Evolutionary conservation across 1,140 invertebrate genomes (phyloP).

Genomic region (Thaumatotibia leucotreta): DNA sequence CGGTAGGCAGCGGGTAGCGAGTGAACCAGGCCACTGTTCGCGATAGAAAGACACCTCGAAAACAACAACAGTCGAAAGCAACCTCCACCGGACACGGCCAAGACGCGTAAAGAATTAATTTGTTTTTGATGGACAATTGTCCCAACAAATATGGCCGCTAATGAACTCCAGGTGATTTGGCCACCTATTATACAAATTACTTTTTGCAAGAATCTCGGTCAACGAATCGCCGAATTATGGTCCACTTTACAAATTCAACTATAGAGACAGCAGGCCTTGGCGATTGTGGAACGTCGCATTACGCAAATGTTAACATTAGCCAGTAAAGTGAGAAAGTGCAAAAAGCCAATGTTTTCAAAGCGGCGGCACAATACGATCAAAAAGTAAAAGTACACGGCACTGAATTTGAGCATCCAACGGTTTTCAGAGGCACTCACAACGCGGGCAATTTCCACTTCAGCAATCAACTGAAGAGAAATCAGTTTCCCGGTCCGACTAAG

Average conservation of each 20-base stretch:
- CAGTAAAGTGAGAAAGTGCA: conserved; percentile 11
- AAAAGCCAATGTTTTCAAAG: background rate
- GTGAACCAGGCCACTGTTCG: conserved; percentile 56
- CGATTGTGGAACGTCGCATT: conserved; percentile 10
- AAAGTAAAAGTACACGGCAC: conserved; percentile 59
- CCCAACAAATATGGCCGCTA: conserved; percentile 51
- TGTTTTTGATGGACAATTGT: conserved; percentile 64
- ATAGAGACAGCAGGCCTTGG: background rate
- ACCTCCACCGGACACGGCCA: conserved; percentile 62
- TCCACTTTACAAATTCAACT: background rate
- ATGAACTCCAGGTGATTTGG: conserved; percentile 36
- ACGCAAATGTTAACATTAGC: conserved; percentile 12
- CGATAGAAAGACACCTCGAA: conserved; percentile 61
- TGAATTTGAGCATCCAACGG: conserved; percentile 63
- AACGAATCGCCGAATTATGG: conserved; percentile 8
- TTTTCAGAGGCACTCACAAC: conserved; percentile 37
- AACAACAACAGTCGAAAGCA: conserved; percentile 63
- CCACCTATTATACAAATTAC: conserved; percentile 13
- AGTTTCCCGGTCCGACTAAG: conserved; percentile 62
- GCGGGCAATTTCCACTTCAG: conserved; percentile 43
- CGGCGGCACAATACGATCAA: conserved; percentile 1
- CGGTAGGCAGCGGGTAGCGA: conserved; percentile 35
- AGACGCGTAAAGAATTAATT: conserved; percentile 70
- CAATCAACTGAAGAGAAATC: conserved; percentile 61
- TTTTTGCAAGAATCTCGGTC: conserved; percentile 21